phyloP scores from a whole-genome alignment of 2,113 vertebrate genomes.

The Phodopus roborovskii region DNA sequence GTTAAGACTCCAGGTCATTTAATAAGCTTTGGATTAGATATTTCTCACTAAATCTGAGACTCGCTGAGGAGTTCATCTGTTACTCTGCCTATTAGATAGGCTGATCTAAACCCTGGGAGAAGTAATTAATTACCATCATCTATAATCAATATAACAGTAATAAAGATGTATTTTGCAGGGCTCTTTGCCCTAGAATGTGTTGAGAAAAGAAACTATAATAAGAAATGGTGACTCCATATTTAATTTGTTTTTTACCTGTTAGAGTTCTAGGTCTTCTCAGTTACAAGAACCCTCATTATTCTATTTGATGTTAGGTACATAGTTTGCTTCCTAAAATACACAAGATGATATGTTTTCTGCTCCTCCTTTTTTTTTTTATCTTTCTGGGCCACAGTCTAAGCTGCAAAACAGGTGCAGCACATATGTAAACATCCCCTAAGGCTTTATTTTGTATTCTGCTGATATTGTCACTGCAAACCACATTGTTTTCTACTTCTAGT shows the following conservation, averaged over 20 bases:
- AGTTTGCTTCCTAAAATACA: background rate
- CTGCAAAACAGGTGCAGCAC: background rate
- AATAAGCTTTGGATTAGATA: background rate
- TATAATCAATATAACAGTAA: conserved; percentile 21
- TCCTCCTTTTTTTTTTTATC: background rate
- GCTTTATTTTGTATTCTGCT: background rate
- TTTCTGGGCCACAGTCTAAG: background rate
- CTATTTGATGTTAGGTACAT: background rate
- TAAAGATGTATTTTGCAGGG: conserved; percentile 14
- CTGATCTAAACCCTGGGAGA: background rate
- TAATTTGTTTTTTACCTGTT: background rate
- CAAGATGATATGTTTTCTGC: background rate
- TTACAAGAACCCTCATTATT: background rate
- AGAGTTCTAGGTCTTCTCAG: background rate
- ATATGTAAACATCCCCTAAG: background rate
- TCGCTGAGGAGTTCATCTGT: background rate
- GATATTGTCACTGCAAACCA: background rate
- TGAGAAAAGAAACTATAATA: background rate
- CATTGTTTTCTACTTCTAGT: background rate
- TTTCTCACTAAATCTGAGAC: background rate
- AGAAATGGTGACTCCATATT: background rate
- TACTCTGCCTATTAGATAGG: background rate
- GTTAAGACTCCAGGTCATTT: background rate
- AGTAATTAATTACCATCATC: background rate
- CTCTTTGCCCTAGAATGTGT: background rate